phyloP scores from a whole-genome alignment of 2,113 vertebrate species.

The Tragulus kanchil region DNA sequence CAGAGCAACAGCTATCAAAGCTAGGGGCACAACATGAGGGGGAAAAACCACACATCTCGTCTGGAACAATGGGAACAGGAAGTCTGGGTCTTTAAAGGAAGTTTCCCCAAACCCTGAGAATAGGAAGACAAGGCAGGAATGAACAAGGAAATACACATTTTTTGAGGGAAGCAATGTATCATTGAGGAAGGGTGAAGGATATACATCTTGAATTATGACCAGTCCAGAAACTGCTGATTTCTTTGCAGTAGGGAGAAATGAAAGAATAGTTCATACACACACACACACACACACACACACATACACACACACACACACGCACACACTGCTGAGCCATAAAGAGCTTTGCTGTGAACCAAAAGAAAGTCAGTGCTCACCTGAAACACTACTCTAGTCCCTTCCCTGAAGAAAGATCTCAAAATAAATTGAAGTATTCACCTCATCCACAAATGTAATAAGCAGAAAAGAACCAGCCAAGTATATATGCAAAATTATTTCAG shows the following conservation, averaged over 20 bases:
- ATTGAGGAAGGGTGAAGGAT: background rate
- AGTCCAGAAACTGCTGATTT: background rate
- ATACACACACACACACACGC: background rate
- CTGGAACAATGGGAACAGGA: background rate
- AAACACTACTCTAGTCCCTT: background rate
- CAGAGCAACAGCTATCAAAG: background rate
- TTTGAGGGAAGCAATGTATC: background rate
- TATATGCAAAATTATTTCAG: conserved; percentile 44
- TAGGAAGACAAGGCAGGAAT: background rate
- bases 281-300: background rate
- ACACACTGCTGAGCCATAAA: background rate
- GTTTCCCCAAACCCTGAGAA: background rate
- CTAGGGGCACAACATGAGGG: background rate
- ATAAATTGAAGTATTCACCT: conserved; percentile 54
- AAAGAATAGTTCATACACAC: background rate
- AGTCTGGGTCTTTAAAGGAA: background rate
- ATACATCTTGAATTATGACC: background rate
- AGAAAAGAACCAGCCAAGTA: background rate
- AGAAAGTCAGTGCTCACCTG: background rate
- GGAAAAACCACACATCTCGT: background rate
- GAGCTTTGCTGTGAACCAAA: background rate
- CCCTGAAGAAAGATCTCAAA: background rate
- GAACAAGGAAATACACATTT: background rate
- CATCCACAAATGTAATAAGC: conserved; percentile 56
- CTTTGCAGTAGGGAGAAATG: background rate